Base-by-base conservation (phyloP, 2,113 vertebrate genomes). In the Amblyopsis rosae region DNA sequence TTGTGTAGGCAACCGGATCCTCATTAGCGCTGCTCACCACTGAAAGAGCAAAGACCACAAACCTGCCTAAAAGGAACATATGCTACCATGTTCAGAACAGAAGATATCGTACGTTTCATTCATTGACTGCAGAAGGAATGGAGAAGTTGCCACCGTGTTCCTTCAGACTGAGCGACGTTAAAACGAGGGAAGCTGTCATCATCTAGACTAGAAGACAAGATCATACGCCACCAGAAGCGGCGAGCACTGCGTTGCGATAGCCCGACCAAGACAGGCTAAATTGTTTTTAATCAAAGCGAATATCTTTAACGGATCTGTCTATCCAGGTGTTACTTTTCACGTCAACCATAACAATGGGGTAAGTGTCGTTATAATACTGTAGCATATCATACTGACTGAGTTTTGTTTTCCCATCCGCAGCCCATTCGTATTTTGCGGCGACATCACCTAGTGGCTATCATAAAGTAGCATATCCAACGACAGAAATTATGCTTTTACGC, bases 261-360 rank as follows among this genome's bases (percentile, higher is more conserved):
- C 35, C 47, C 16, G 53, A 13, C 48, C 6, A 54, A 26, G 19
- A 57, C n/a, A 55, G 9, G 53, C 51, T 13, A 66, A 7, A n/a
- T 62, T 47, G 3, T n/a, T 45, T 46, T 35, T 33, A 41, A 41
- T 41, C 35, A 41, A 41, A 41, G 35, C 35, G 35, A 41, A 41
- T 41, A 41, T 5, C 35, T 26, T 26, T 6, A 41, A 41, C 35
- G 35, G 35, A 41, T 41, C 35, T 41, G 35, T 41, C 35, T 46
- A 9, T 41, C 70, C 79, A 79, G 59, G 76, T 80, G 77, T 82
- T 82, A 73, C 67, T 75, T 61, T 70, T 62, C 61, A 77, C 86
- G 53, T 73, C 81, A 46, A 17, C 84, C 82, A 82, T 82, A 81
- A 81, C 82, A 86, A 91, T 91, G 90, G 90, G 90, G 90, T 91